phyloP scores from a whole-genome alignment of 2,888 invertebrate species.

The Troglohyphantes excavatus region DNA sequence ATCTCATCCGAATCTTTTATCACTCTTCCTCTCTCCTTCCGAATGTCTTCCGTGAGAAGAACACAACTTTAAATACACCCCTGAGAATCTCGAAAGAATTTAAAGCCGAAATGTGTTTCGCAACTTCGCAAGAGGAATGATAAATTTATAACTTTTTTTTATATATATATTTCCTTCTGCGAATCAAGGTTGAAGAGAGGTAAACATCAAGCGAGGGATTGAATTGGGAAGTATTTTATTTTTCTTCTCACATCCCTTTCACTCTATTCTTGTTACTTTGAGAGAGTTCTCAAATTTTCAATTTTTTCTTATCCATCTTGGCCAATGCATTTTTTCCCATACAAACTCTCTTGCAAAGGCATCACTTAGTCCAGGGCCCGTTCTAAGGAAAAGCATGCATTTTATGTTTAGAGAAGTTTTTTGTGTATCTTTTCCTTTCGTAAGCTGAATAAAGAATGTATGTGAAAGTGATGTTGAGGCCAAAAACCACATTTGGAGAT shows the following conservation, averaged over 20 bases:
- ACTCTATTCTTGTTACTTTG: neutral
- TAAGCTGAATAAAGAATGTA: neutral
- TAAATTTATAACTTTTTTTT: conserved; percentile 43
- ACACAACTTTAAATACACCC: conserved; percentile 41
- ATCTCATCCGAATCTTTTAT: conserved; percentile 23
- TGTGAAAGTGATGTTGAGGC: no score
- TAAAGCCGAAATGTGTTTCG: neutral
- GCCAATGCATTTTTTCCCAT: neutral
- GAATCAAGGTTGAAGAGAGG: conserved; percentile 32
- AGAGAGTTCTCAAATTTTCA: conserved; percentile 16
- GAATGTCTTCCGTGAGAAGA: neutral
- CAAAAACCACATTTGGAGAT: no score
- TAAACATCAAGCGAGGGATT: conserved; percentile 7
- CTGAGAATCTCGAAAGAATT: conserved; percentile 6
- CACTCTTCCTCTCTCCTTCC: neutral
- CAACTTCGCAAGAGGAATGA: conserved; percentile 19
- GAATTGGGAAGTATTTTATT: conserved; percentile 29
- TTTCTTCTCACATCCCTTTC: neutral
- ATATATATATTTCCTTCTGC: no score
- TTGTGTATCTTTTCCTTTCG: neutral
- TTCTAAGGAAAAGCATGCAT: neutral
- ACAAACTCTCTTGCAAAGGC: conserved; percentile 7
- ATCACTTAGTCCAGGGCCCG: conserved; percentile 1
- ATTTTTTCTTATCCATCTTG: neutral
- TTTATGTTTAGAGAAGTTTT: neutral